Base-by-base conservation (phyloP, 2,888 invertebrate genomes). In the Pachymerium ferrugineum region DNA sequence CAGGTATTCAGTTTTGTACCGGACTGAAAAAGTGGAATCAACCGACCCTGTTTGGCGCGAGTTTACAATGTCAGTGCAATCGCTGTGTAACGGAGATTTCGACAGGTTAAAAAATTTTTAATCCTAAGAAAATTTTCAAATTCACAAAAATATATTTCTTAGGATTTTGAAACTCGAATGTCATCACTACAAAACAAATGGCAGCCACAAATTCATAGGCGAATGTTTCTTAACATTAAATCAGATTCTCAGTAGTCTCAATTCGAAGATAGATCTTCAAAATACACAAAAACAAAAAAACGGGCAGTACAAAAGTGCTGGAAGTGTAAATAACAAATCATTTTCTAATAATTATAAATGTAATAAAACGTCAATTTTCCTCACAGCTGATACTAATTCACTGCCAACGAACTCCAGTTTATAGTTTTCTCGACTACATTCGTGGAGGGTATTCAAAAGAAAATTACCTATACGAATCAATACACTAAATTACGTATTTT, bases 371-470 rank as follows among this genome's bases (percentile, higher is more conserved):
- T 31, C 73, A n/a, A n/a, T 70, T 67, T 68, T 16, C 75, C 70
- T 75, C 78, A 14, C 72, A 82, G 82, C 77, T 82, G 10, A 81
- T 84, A 16, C 82, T 84, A 77, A 79, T 80, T 31, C 80, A 80
- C 76, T 84, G 84, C 76, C 80, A 81, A 76, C 79, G 78, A 4
- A 84, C 83, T 77, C 85, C 79, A 75, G 78, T 82, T 3, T 82
- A 81, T 78, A 83, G 86, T 3, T 88, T 88, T 79, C 80, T 87
- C 75, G 87, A 88, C 78, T 88, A 85, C 79, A 83, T 88, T 68
- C 82, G 84, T 76, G 85, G 85, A 67, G 86, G 87, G 83, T 73
- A 42, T 4, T 33, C 28, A n/a, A 30, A n/a, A 12, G 29, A 16
- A 3, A 30, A 6, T 25, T 31, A 25, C 28, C n/a, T n/a, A 38